Base-by-base conservation (phyloP, 2,888 invertebrate genomes). In the Lochmaea crataegi region DNA sequence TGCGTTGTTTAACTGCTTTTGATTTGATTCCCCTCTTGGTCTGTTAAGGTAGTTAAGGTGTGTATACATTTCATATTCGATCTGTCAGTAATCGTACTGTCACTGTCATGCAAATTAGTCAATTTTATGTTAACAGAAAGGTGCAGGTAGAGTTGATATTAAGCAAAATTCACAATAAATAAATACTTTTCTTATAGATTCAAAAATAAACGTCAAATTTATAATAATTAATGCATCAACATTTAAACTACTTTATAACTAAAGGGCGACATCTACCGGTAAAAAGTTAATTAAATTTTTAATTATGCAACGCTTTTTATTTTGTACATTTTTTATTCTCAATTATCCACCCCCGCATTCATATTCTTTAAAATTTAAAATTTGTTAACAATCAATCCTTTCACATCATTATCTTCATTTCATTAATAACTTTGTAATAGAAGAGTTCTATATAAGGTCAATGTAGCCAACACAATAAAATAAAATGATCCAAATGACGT, bases 11-110 rank as follows among this genome's bases (percentile, higher is more conserved):
- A 53, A 53, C 53, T 53, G 53, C 18, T 53, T 53, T 53, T 53
- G 53, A 53, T 53, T 53, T 53, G 53, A 16, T 53, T 53, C 53
- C 53, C 16, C 53, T 53, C 53, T 53, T 53, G 53, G 53, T 18
- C 7, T 53, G 18, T 18, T 16, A 53, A 53, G 53, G 18, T 16
- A 53, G 53, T 53, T 53, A 53, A 53, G 53, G 53, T 53, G 53
- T 53, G 53, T 53, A 53, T 53, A 53, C 53, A 53, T 53, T 53
- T 16, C 16, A 9, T 10, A 53, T 14, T 38, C 48, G 48, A 16
- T 53, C 53, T 4, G 53, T 53, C 16, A 53, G 9, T 7, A 53
- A 16, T 53, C 18, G 14, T 48, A 48, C 32, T 26, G 26, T 26
- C 26, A 26, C 5, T 51, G n/a, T 16, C 51, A 14, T n/a, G 7